Base-by-base conservation (phyloP, 2,888 invertebrate species). In the Scaptomyza polygonia region DNA sequence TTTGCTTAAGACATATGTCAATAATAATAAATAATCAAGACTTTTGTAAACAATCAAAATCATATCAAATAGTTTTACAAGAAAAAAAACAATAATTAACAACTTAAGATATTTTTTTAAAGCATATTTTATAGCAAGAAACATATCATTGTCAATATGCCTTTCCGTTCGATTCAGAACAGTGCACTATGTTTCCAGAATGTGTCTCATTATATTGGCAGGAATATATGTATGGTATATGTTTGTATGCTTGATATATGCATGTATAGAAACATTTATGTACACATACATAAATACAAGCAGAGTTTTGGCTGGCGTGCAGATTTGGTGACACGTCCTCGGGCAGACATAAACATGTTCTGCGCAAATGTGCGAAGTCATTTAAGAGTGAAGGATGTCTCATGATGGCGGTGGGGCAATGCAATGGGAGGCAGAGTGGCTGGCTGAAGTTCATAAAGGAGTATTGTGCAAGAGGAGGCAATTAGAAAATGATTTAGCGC, bases 401-500 rank as follows among this genome's bases (percentile, higher is more conserved):
- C 25, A 9, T 16, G 53, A 45, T 58, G 56, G 58, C 27, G 16
- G 21, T 29, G 34, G 14, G 5, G n/a, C n/a, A 5, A n/a, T 11
- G 12, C n/a, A 14, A 62, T 29, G 29, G 30, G 29, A 62, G n/a
- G 49, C 34, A 21, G 1, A 9, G 16, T 4, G 45, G 7, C 6
- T 29, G 34, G 1, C n/a, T 9, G 18, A 0, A n/a, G 16, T 5
- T n/a, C 12, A 25, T 9, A 1, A 11, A 8, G 44, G 39, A 58
- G 44, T 4, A 8, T 18, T 9, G 34, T 42, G 30, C 39, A 29
- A 63, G 62, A 65, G 62, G 52, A 71, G 85, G 72, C 77, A 85
- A 83, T 84, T 84, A 83, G 81, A 77, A 81, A 81, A 83, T 81
- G 77, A 83, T 83, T 83, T 66, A 75, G 71, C 66, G 56, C 77